Conservation (phyloP, 1,140 invertebrate species). For the Euwallacea similis region DNA sequence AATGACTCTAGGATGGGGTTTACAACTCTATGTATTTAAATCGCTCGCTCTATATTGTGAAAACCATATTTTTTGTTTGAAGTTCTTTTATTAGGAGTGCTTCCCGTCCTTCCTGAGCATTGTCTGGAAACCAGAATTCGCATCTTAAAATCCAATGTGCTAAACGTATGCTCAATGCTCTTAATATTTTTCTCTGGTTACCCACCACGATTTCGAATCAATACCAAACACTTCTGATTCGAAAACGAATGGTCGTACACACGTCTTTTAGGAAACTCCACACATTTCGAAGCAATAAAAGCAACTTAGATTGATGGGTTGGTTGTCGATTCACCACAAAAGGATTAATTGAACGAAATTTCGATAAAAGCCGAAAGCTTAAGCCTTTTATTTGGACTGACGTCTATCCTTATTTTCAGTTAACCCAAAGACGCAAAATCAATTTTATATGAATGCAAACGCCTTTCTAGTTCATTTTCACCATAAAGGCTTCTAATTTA, state of each 20-base stretch:
- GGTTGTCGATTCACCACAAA: constrained; percentile 17
- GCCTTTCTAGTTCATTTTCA: constrained; percentile 11
- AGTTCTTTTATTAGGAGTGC: too few species aligned
- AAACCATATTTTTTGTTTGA: too few species aligned
- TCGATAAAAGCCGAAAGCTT: constrained; percentile 26
- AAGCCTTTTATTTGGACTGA: constrained; percentile 24
- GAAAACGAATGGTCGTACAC: neutral
- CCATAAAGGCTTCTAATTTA: neutral
- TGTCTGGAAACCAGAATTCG: too few species aligned
- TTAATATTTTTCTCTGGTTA: too few species aligned
- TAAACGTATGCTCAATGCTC: too few species aligned
- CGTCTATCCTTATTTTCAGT: constrained; percentile 25
- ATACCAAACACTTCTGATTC: neutral
- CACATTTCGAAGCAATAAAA: constrained; percentile 4
- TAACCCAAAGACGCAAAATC: constrained; percentile 18
- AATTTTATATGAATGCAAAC: constrained; percentile 22
- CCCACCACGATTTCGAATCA: too few species aligned
- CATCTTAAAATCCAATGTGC: too few species aligned
- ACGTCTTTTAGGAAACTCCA: constrained; percentile 2
- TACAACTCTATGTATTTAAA: too few species aligned
- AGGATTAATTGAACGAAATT: constrained; percentile 25
- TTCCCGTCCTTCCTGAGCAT: too few species aligned
- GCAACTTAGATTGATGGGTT: constrained; percentile 16
- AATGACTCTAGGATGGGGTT: too few species aligned
- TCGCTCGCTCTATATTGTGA: too few species aligned